Evolutionary conservation across 2,797 vertebrate genomes (phyloP), one percentile per base, ranked within the genome.

Genomic region (Gobio occitaniae): DNA sequence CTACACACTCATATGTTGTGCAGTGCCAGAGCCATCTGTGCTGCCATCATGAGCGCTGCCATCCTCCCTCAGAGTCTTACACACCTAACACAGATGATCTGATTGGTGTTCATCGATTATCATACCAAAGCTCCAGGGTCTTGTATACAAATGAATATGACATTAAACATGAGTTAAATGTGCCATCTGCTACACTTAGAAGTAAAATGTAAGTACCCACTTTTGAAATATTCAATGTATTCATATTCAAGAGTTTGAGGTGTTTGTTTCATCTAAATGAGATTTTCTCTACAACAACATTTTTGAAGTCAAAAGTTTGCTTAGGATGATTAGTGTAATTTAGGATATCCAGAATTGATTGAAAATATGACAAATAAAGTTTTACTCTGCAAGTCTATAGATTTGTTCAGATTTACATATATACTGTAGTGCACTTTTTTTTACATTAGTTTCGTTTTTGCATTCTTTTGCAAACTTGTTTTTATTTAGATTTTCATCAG

Each of bases 11-110:
- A 44, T 36, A 76, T 75, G 75, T 84, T 54, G 56, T 63, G 72
- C 84, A 6, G 77, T 79, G 84, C 66, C 72, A 78, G 84, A 78
- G 81, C 88, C 88, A 89, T 89, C 88, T 89, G 88, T 84, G 87
- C 87, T 84, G 89, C 84, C 78, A 83, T 74, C 38, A 86, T 56
- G 65, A 71, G 41, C 29, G 6, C 61, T 47, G 32, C 70, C 78
- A 88, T 69, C 72, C 77, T 50, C 79, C 47, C 80, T 84, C 69
- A 44, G 72, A 82, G 56, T 29, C 83, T 70, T 63, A 80, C 84
- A 77, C 52, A 56, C 16, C 21, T 36, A 74, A 36, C 68, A 82
- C 44, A 7, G 29, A 17, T 3, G 21, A 83, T 52, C 47, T 50
- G 52, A 83, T 76, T 74, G 80, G 29, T 59, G 38, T 17, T 36